phyloP scores from a whole-genome alignment of 2,888 invertebrate genomes.

The Dolomedes plantarius region DNA sequence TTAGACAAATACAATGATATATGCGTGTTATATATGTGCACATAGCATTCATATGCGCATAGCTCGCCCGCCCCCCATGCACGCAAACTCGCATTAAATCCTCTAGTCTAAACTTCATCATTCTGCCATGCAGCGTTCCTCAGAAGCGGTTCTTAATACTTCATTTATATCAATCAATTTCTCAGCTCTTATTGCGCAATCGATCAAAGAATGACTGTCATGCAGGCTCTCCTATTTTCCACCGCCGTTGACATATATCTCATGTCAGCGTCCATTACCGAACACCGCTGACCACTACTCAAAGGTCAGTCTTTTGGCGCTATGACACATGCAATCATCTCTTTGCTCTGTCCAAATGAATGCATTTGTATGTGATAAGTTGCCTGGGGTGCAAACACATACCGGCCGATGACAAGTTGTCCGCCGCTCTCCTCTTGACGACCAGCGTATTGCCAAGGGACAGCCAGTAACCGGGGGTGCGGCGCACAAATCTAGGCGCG shows the following conservation, averaged over 20 bases:
- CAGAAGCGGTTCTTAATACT: no score
- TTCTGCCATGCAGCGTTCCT: no score
- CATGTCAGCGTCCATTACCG: not conserved
- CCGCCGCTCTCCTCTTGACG: not conserved
- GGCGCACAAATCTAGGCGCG: not conserved
- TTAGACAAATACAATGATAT: no score
- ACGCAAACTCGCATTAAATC: no score
- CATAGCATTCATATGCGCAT: no score
- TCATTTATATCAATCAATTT: not conserved
- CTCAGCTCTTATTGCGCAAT: not conserved
- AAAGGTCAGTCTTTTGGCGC: slow-evolving; percentile 62
- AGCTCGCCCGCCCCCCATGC: no score
- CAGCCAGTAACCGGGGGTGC: not conserved
- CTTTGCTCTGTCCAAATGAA: not conserved
- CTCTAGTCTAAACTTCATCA: no score
- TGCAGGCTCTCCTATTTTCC: not conserved
- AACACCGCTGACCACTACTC: slow-evolving; percentile 17
- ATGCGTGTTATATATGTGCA: no score
- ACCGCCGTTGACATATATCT: not conserved
- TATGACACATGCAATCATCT: slow-evolving; percentile 60
- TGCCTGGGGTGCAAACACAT: slow-evolving; percentile 7
- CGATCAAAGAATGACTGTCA: not conserved
- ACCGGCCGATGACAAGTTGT: not conserved
- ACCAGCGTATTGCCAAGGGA: not conserved
- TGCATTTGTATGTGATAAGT: slow-evolving; percentile 3